A percentile compares a stretch with the other conserved stretches of the same genome.
Evolutionary conservation across 2,888 invertebrate species (phyloP).

Genomic region (Drosophila differens): DNA sequence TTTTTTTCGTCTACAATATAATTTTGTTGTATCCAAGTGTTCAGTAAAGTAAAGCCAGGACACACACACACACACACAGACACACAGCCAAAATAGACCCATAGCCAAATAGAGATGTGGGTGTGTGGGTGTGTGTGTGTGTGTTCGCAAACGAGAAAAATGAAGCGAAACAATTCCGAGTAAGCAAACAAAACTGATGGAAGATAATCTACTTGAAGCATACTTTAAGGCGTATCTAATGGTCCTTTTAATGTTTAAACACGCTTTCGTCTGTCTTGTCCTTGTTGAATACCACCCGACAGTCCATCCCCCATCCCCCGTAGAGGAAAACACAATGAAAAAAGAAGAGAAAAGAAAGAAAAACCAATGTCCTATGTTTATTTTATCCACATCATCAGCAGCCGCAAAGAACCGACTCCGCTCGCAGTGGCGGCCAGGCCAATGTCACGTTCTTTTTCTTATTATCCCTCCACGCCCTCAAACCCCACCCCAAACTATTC

Average conservation of each 20-base stretch:
- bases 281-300: constrained; percentile 27
- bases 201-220: constrained; percentile 84
- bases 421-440: constrained; percentile 53
- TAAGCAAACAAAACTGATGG: constrained; percentile 82
- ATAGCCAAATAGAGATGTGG: constrained; percentile 41
- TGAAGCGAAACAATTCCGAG: constrained; percentile 82
- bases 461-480: constrained; percentile 5
- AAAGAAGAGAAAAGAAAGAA: constrained; percentile 13
- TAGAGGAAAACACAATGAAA: constrained; percentile 19
- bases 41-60: constrained; percentile 29
- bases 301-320: not conserved
- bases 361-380: constrained; percentile 80
- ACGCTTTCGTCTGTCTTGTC: constrained; percentile 74
- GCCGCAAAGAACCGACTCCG: constrained; percentile 52
- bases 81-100: constrained; percentile 18
- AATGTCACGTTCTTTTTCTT: constrained; percentile 73
- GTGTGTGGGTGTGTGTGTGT: constrained; percentile 29
- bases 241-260: constrained; percentile 83
- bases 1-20: not conserved
- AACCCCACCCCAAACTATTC: not conserved
- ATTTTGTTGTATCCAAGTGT: constrained; percentile 3
- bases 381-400: constrained; percentile 82
- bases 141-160: constrained; percentile 76
- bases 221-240: constrained; percentile 85
- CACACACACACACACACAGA: constrained; percentile 35